These are phyloP conservation scores for Callosobruchus maculatus DNA, from an alignment of 2,888 invertebrate genomes.

Conservation along the genomic window DNA sequence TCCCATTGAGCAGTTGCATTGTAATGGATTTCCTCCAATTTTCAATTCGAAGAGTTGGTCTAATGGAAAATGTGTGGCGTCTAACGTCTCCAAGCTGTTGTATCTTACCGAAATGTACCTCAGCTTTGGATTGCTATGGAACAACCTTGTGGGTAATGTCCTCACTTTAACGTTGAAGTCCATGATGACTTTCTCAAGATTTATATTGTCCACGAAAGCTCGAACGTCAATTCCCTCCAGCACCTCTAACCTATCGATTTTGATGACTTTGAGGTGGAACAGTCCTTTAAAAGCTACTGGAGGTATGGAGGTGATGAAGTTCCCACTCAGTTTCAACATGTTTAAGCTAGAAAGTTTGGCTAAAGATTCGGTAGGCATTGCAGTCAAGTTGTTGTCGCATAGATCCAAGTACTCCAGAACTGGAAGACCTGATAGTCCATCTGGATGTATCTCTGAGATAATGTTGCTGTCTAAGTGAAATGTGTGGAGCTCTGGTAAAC, in stretches of 20 bases:
- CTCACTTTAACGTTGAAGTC: constrained; percentile 72
- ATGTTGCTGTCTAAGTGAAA: constrained; percentile 74
- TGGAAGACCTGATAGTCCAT: constrained; percentile 71
- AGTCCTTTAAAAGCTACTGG: constrained; percentile 80
- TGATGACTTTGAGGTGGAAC: constrained; percentile 73
- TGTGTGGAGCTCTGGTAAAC: constrained; percentile 65
- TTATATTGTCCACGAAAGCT: constrained; percentile 82
- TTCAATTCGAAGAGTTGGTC: constrained; percentile 72
- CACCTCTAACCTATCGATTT: constrained; percentile 65
- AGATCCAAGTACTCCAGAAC: constrained; percentile 71
- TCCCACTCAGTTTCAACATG: constrained; percentile 73
- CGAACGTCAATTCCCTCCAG: constrained; percentile 69
- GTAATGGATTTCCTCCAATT: constrained; percentile 78
- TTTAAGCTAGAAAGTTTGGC: constrained; percentile 74
- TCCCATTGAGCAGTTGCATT: constrained; percentile 81
- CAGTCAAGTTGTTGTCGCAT: constrained; percentile 77
- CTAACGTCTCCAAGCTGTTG: constrained; percentile 71
- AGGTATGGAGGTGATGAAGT: constrained; percentile 69
- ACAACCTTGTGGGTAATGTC: constrained; percentile 74
- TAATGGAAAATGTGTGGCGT: constrained; percentile 78
- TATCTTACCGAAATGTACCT: constrained; percentile 72
- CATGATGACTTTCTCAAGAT: constrained; percentile 72
- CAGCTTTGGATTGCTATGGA: constrained; percentile 78
- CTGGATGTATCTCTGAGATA: constrained; percentile 66
- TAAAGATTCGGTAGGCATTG: constrained; percentile 71